phyloP scores from a whole-genome alignment of 1,140 invertebrate genomes.

The Leptinotarsa defecta region DNA sequence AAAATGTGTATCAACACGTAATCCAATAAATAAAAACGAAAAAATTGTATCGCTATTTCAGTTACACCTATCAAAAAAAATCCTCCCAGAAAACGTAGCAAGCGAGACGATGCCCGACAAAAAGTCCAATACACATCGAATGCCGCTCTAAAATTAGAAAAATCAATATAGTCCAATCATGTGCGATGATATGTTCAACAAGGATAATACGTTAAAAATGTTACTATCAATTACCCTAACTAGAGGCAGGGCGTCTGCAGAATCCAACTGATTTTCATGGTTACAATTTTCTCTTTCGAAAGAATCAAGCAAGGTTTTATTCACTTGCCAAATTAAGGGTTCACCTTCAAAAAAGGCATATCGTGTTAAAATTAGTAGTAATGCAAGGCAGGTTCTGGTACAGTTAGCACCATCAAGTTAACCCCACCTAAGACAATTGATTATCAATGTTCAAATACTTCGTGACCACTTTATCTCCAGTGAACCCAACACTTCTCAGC shows the following conservation, averaged over 20 bases:
- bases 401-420: too few species aligned
- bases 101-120: neutral
- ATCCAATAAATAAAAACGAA: neutral
- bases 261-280: neutral
- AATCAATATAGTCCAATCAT: neutral
- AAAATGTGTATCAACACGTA: neutral
- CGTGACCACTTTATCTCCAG: too few species aligned
- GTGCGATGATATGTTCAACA: constrained; percentile 34
- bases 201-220: constrained; percentile 20
- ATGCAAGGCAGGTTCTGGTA: neutral
- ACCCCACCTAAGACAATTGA: too few species aligned
- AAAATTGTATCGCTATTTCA: neutral
- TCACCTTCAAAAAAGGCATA: too few species aligned
- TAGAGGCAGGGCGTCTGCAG: constrained; percentile 6
- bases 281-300: too few species aligned
- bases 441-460: too few species aligned
- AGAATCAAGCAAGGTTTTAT: too few species aligned
- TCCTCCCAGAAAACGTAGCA: neutral
- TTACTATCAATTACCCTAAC: constrained; percentile 33
- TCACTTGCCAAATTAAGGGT: too few species aligned
- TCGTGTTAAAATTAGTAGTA: neutral
- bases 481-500: too few species aligned
- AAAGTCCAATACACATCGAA: neutral
- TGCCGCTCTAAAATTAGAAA: neutral
- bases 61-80: neutral